Evolutionary conservation across 53 echinoderm and acorn worm genomes (phyloP).

Genomic region (Echinometra lucunter): DNA sequence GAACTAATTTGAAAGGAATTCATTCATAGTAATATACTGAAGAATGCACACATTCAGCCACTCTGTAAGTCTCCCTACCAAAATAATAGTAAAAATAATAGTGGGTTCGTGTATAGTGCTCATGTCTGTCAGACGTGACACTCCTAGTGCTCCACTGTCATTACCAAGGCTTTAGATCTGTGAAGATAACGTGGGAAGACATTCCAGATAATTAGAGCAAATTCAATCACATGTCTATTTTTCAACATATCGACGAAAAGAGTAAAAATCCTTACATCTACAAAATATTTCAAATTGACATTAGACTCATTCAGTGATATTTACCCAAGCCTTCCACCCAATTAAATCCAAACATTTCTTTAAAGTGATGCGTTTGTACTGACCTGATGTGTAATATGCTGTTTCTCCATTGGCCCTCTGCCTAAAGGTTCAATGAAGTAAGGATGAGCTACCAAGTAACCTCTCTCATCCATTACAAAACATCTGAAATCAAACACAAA

Average conservation of each 20-base stretch:
- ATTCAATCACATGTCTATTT: no score
- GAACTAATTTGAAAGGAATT: no score
- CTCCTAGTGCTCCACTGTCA: no score
- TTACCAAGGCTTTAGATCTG: no score
- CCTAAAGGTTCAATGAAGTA: conserved; percentile 88
- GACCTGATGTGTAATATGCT: conserved; percentile 98
- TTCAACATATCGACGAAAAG: not conserved
- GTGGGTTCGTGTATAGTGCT: no score
- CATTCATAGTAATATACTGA: no score
- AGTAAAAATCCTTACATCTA: not conserved
- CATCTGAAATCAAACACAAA: conserved; percentile 74
- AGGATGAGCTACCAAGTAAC: conserved; percentile 95
- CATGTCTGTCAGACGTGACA: no score
- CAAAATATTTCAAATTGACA: not conserved
- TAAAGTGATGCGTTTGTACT: not conserved
- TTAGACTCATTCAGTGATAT: not conserved
- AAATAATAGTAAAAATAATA: no score
- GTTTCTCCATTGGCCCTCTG: conserved; percentile 91
- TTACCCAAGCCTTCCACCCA: not conserved
- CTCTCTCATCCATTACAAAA: conserved; percentile 95
- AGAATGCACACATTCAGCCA: no score
- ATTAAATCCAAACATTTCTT: not conserved
- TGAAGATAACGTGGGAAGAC: no score
- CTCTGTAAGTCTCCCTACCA: no score
- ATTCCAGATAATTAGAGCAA: no score